These are phyloP conservation scores for Nephrotoma appendiculata DNA, from an alignment of 2,888 invertebrate species.

Conservation along the genomic window DNA sequence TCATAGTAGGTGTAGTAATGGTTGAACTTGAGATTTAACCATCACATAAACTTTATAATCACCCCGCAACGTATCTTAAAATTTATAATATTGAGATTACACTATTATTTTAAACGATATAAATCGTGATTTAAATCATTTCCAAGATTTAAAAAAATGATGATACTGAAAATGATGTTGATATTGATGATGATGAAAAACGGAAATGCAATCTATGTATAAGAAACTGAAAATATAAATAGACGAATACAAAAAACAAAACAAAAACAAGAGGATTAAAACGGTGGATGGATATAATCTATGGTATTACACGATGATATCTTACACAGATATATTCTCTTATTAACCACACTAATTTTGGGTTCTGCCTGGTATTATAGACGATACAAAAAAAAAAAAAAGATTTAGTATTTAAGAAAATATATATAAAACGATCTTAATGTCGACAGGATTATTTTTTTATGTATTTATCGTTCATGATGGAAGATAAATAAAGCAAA, in stretches of 20 bases:
- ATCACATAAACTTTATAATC: background rate
- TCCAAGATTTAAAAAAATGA: background rate
- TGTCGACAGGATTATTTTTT: background rate
- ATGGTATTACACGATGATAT: background rate
- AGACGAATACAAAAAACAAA: background rate
- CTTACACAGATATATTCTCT: background rate
- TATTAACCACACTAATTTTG: background rate
- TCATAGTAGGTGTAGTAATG: too few relatives aligned
- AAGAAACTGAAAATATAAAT: background rate
- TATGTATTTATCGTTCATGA: background rate
- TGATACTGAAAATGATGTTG: background rate
- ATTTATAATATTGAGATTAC: background rate
- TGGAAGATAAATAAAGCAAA: background rate
- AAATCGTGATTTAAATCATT: background rate
- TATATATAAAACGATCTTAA: background rate
- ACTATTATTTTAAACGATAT: background rate
- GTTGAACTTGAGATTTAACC: too few relatives aligned
- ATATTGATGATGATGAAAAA: background rate
- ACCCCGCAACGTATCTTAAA: background rate
- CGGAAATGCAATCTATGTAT: background rate
- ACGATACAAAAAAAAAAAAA: background rate
- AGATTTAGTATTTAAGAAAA: background rate
- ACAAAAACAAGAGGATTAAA: background rate
- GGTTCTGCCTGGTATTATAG: background rate
- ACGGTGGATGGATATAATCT: background rate